A percentile compares a stretch with the other conserved stretches of the same genome.
Conservation (phyloP, 2,888 invertebrate genomes). For the Torymus aiolomorphi region DNA sequence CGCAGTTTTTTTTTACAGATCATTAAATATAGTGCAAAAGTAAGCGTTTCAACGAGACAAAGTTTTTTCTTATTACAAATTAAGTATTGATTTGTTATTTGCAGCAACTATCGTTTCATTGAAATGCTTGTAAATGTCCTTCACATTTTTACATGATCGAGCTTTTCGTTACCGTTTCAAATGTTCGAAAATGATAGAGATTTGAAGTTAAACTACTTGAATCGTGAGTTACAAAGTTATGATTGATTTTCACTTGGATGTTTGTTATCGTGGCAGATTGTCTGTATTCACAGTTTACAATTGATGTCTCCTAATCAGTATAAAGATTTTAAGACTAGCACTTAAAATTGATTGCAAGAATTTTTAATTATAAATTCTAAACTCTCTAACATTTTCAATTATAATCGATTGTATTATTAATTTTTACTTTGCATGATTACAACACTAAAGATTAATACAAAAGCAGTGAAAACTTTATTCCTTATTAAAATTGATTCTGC, state of each 20-base stretch:
- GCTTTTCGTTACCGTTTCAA: background rate
- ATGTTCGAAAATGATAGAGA: no score
- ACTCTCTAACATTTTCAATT: constrained; percentile 17
- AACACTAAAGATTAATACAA: background rate
- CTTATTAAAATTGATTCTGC: no score
- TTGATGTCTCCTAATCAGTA: no score
- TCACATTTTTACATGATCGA: background rate
- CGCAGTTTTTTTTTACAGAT: constrained; percentile 15
- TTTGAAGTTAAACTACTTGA: no score
- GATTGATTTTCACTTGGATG: no score
- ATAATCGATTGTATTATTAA: background rate
- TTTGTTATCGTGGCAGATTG: no score
- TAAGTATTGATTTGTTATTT: background rate
- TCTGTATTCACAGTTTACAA: no score
- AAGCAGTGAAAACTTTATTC: background rate
- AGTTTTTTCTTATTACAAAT: constrained; percentile 4
- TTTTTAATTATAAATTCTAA: background rate
- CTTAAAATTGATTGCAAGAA: background rate
- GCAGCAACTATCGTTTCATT: constrained; percentile 11
- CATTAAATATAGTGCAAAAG: background rate
- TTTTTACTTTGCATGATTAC: constrained; percentile 1
- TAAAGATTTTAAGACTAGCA: background rate
- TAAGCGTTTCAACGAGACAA: constrained; percentile 12
- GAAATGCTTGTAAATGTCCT: background rate
- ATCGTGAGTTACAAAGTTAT: no score